Evolutionary conservation across 2,888 invertebrate genomes (phyloP), one percentile per base, ranked within the genome.

Genomic region (Rhimphoctona megacephalus): DNA sequence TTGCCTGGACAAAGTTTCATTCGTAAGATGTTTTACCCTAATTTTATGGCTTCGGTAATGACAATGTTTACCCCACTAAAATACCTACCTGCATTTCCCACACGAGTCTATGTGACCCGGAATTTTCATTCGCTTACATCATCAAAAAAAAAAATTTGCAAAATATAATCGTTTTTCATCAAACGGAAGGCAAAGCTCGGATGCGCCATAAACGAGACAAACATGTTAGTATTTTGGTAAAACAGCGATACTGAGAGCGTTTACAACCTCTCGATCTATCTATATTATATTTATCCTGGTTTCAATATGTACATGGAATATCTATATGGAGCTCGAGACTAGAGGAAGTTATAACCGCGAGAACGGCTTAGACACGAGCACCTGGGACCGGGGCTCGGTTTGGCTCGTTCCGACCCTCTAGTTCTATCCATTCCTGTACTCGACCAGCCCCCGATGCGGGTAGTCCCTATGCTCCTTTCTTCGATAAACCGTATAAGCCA

Each of bases 301-400:
- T 30, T 17, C 30, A 30, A 61, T 52, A 11, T 39, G 9, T 36
- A 14, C 11, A 43, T 69, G 25, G 43, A 46, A 83, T 72, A 73
- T 73, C 30, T 57, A 30, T 72, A 36, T 57, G 14, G n/a, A 33
- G 33, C 25, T 77, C 11, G 11, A 22, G 30, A 19, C 9, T 46
- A 52, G 9, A 46, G 49, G 39, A 67, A 79, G 73, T 81, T 74
- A 69, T 54, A 61, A 78, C 67, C 49, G 74, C 74, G 85, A 69
- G 73, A 85, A 17, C 33, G 46, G 76, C 66, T 77, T 46, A 57
- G 82, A 76, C n/a, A n/a, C 17, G 85, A 82, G 64, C 79, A 85
- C 79, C 82, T 74, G 82, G 61, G 82, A 69, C 70, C 36, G 33
- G 49, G 33, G 17, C 67, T 79, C 81, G 43, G 43, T 67, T 66